Percentiles rank a stretch among this genome's conserved stretches.
These are phyloP conservation scores for Pipistrellus pipistrellus DNA, from an alignment of 2,797 vertebrate species.

Conservation along the genomic window DNA sequence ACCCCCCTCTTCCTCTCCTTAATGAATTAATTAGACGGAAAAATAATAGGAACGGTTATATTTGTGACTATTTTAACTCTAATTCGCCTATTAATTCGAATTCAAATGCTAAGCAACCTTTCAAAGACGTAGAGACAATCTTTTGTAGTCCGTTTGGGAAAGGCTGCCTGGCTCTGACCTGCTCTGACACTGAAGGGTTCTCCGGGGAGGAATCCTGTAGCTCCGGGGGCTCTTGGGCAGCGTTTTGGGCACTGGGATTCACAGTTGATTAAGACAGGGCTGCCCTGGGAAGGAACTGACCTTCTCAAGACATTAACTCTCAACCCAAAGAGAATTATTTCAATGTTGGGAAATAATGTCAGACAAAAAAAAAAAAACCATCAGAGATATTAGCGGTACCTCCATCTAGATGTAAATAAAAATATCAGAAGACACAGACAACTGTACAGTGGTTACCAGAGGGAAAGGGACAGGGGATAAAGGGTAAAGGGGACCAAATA, in stretches of 20 bases:
- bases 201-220: neutral
- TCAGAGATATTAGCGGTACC: neutral
- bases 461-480: neutral
- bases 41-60: neutral
- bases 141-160: neutral
- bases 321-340: neutral
- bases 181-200: neutral
- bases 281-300: neutral
- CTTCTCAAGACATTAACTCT: neutral
- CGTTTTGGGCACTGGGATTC: neutral
- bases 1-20: neutral
- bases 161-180: neutral
- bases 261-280: neutral
- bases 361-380: neutral
- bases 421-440: neutral
- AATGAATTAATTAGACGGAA: neutral
- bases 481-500: neutral
- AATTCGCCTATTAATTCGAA: slow-evolving; percentile 15
- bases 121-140: neutral
- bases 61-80: slow-evolving; percentile 30
- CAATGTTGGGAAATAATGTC: neutral
- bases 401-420: neutral
- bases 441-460: neutral
- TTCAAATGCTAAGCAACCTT: slow-evolving; percentile 60
- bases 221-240: neutral